Evolutionary conservation across 2,113 vertebrate genomes (phyloP), one percentile per base, ranked within the genome.

Genomic region (Laticauda laticaudata): DNA sequence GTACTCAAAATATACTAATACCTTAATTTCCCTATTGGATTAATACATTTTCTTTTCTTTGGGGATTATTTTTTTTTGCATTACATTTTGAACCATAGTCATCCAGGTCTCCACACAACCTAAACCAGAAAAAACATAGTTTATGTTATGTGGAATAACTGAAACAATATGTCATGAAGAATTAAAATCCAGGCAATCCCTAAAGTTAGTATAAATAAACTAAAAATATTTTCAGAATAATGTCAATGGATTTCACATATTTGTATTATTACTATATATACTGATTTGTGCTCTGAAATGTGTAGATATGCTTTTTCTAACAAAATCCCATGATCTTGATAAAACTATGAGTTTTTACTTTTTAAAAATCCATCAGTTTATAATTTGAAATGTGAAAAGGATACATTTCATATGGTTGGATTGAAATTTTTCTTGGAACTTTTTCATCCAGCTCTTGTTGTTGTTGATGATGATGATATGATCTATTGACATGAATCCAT

Each of bases 371-470:
- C n/a, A 34, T 51, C 21, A 87, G 55, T 89, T 69, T 85, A 43
- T 53, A 18, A 64, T 54, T 85, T 92, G 92, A 86, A 90, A 93
- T 21, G 24, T 90, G 89, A 93, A 86, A 90, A 55, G 85, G 57
- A 43, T 85, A 51, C 54, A 86, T 92, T 86, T 59, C 29, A 85
- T 51, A 26, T 75, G 85, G 51, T 90, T 86, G 43, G 88, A 93
- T 90, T n/a, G 10, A 51, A 90, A 34, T 69, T 90, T 86, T 92
- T 59, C 43, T 90, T 90, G 64, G 61, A 59, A 86, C 24, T 86
- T 92, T 92, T 51, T 56, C 88, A 59, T 90, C 20, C 43, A 86
- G 54, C 92, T 90, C 21, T 48, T 93, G 34, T 10, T 51, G 8
- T n/a, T 75, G 48, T n/a, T 75, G 54, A 43, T 85, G 39, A 20